Evolutionary conservation across 2,113 vertebrate genomes (phyloP).

Genomic region (Acrocephalus kingi): DNA sequence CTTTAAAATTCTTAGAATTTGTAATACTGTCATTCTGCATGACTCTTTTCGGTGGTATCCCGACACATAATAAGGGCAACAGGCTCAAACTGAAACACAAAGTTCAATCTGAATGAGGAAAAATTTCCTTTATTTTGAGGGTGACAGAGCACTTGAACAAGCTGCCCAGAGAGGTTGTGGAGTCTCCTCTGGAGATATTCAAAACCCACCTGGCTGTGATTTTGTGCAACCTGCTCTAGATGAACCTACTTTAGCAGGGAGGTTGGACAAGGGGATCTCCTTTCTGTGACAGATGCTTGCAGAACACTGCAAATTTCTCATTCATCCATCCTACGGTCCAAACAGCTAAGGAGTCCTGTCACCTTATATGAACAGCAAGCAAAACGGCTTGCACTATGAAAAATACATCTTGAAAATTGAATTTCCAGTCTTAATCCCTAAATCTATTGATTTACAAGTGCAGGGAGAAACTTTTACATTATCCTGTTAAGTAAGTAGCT

Average conservation of each 20-base stretch:
- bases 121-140: neutral
- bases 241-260: neutral
- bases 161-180: neutral
- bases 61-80: neutral
- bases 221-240: neutral
- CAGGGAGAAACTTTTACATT: neutral
- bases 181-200: neutral
- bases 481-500: neutral
- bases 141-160: neutral
- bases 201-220: neutral
- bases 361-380: neutral
- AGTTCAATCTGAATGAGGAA: neutral
- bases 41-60: neutral
- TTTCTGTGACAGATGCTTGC: neutral
- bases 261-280: neutral
- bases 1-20: neutral
- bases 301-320: neutral
- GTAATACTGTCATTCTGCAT: neutral
- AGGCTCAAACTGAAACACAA: neutral
- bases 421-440: neutral
- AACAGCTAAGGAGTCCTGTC: neutral
- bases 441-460: neutral
- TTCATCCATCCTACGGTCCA: neutral
- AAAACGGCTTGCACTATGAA: rapidly evolving
- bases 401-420: neutral